phyloP scores from a whole-genome alignment of 2,888 invertebrate species.

The Diarsia brunnea region DNA sequence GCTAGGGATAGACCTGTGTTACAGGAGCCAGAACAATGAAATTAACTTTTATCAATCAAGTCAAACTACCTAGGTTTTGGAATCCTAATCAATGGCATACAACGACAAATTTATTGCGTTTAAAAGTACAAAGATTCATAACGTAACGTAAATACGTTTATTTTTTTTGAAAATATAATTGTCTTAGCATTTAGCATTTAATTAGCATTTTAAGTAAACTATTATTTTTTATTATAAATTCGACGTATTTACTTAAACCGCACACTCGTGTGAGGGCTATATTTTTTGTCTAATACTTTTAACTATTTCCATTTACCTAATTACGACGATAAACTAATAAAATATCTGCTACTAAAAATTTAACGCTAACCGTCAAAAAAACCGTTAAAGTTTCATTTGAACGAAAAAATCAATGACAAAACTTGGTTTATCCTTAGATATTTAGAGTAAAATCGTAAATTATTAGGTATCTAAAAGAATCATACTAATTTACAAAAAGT shows the following conservation, averaged over 20 bases:
- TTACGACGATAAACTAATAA: too few relatives aligned
- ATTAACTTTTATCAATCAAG: background rate
- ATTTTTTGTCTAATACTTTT: background rate
- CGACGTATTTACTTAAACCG: background rate
- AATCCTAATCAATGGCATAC: background rate
- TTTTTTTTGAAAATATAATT: background rate
- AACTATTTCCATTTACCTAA: background rate
- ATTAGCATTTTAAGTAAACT: background rate
- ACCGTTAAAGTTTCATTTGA: background rate
- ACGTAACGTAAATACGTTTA: background rate
- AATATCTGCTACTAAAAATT: background rate
- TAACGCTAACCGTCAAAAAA: background rate
- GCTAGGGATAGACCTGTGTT: too few relatives aligned
- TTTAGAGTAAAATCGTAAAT: background rate
- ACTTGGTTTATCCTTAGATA: background rate
- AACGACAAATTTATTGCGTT: background rate
- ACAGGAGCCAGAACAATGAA: too few relatives aligned
- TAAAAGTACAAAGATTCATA: background rate
- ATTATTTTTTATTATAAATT: background rate
- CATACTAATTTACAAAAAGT: slow-evolving; percentile 15
- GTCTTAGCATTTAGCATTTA: background rate
- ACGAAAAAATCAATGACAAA: background rate
- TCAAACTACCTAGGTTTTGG: background rate
- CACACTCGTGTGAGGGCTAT: too few relatives aligned
- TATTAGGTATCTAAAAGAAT: background rate